A percentile compares a stretch with the other conserved stretches of the same genome.
Conservation (phyloP, 2,113 vertebrate genomes). For the Motacilla tschutschensis region DNA sequence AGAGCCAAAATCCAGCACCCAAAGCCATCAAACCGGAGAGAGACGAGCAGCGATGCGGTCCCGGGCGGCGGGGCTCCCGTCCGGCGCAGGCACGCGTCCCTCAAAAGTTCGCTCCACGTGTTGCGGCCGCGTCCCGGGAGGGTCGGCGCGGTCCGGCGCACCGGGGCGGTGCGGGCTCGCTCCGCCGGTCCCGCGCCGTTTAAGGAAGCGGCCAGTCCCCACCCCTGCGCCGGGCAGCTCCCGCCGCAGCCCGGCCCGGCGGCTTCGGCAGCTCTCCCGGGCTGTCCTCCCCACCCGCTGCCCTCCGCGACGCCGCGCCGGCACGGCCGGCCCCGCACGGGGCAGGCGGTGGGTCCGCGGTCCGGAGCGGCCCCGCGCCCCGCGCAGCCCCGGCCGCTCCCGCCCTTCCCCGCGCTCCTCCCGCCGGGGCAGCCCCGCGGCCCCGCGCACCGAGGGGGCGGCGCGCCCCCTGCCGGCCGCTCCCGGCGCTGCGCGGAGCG, state of each 20-base stretch:
- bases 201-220: constrained; percentile 65
- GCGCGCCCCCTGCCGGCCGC: constrained; percentile 6
- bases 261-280: not conserved
- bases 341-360: too few relatives aligned
- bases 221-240: constrained; percentile 44
- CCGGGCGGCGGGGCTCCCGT: not conserved
- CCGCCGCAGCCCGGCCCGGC: constrained; percentile 15
- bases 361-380: too few relatives aligned
- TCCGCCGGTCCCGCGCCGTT: constrained; percentile 36
- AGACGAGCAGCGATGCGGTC: not conserved
- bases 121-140: constrained; percentile 15
- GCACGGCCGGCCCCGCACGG: too few relatives aligned
- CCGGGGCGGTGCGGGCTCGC: not conserved
- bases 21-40: constrained; percentile 31
- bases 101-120: constrained; percentile 65
- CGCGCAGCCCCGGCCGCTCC: too few relatives aligned
- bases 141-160: not conserved
- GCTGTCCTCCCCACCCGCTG: not conserved
- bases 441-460: too few relatives aligned
- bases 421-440: too few relatives aligned
- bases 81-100: constrained; percentile 34
- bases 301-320: too few relatives aligned
- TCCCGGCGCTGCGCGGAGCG: not conserved
- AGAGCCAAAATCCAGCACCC: not conserved
- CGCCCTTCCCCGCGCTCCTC: too few relatives aligned